Percentiles rank a stretch among this genome's conserved stretches.
Evolutionary conservation across 2,888 invertebrate species (phyloP).

Genomic region (Callimorpha dominula): DNA sequence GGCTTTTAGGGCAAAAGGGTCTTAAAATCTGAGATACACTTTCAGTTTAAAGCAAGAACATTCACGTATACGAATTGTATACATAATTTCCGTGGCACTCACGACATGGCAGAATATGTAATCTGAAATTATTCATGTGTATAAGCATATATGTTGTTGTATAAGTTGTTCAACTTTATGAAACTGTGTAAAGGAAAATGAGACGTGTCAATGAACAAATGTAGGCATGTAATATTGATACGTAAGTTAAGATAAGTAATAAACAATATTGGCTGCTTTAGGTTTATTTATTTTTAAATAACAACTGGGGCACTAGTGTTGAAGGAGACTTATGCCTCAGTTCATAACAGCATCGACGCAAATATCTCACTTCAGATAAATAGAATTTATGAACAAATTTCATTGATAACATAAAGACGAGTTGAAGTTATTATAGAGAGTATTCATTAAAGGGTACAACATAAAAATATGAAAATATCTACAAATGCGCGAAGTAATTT

Average conservation of each 20-base stretch:
- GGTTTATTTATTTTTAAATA: neutral
- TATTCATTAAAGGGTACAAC: too few species aligned
- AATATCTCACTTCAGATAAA: too few species aligned
- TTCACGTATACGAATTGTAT: neutral
- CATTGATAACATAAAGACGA: too few species aligned
- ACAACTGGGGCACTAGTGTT: neutral
- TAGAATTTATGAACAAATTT: too few species aligned
- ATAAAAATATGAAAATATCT: neutral
- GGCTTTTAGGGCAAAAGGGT: neutral
- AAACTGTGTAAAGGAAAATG: neutral
- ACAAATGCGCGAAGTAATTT: neutral
- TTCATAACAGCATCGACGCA: too few species aligned
- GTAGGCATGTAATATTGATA: neutral
- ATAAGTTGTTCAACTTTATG: neutral
- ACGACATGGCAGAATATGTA: conserved; percentile 13
- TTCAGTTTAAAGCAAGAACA: neutral
- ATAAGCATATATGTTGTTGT: neutral
- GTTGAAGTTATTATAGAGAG: too few species aligned
- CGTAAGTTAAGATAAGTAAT: neutral
- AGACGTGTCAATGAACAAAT: conserved; percentile 1
- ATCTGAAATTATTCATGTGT: conserved; percentile 2
- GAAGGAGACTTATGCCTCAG: too few species aligned
- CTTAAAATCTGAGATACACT: neutral
- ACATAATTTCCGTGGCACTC: conserved; percentile 8
- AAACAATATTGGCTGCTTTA: neutral